phyloP scores from a whole-genome alignment of 2,797 vertebrate species.

The Myripristis murdjan region DNA sequence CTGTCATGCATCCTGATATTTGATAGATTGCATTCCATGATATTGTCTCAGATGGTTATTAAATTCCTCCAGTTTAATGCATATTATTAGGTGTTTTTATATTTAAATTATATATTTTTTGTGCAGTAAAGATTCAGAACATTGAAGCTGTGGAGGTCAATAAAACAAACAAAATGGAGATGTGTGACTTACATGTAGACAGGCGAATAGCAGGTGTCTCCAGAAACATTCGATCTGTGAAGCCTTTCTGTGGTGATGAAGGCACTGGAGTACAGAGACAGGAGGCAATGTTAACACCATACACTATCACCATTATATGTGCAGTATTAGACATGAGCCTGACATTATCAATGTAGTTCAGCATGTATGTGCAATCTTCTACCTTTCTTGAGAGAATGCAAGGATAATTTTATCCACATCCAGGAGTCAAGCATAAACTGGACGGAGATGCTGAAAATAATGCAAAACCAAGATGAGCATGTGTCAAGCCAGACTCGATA shows the following conservation, averaged over 20 bases:
- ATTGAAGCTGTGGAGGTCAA: neutral
- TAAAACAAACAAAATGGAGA: neutral
- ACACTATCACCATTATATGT: no score
- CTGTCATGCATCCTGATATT: no score
- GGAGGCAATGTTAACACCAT: neutral
- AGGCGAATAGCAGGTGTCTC: conserved; percentile 86
- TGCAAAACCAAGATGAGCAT: no score
- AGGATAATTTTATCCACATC: neutral
- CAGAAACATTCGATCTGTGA: conserved; percentile 90
- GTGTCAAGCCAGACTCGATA: neutral
- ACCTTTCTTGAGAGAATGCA: neutral
- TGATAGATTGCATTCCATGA: no score
- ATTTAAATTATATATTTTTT: neutral
- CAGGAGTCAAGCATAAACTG: no score
- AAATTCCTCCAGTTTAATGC: neutral
- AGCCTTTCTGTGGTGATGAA: conserved; percentile 90
- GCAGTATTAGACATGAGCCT: no score
- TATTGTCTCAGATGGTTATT: no score
- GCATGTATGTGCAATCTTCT: neutral
- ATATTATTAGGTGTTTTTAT: neutral
- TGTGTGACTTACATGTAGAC: conserved; percentile 89
- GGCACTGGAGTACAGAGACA: conserved; percentile 82
- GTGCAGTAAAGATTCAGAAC: no score
- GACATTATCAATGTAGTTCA: neutral
- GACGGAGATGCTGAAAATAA: no score